These are phyloP conservation scores for Synanthedon tipuliformis DNA, from an alignment of 2,888 invertebrate genomes.

Conservation along the genomic window DNA sequence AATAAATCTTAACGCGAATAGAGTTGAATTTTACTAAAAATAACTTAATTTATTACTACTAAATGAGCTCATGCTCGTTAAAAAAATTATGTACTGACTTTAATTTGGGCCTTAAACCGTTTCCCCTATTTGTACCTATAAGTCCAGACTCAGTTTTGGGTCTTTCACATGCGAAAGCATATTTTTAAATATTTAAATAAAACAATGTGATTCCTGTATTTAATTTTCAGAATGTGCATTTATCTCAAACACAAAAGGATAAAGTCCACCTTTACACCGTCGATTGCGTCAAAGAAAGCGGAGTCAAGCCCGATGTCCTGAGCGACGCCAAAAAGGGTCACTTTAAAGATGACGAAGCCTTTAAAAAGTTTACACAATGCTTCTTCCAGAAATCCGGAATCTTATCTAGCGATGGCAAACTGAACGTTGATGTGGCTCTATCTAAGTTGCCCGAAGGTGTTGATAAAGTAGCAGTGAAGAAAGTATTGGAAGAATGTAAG, in stretches of 20 bases:
- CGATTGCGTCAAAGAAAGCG: slow-evolving; percentile 44
- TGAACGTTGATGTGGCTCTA: slow-evolving; percentile 49
- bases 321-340: slow-evolving; percentile 49
- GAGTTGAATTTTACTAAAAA: no score
- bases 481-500: slow-evolving; percentile 48
- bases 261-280: slow-evolving; percentile 26
- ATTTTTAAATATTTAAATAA: no score
- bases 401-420: slow-evolving; percentile 34
- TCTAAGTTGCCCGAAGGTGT: slow-evolving; percentile 45
- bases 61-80: no score
- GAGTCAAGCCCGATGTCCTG: slow-evolving; percentile 37
- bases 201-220: no score
- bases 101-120: no score
- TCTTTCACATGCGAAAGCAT: no score
- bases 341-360: slow-evolving; percentile 39
- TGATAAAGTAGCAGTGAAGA: slow-evolving; percentile 38
- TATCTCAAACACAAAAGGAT: slow-evolving; percentile 33
- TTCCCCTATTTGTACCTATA: no score
- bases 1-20: no score
- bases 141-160: no score
- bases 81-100: no score
- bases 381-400: slow-evolving; percentile 55
- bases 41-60: no score
- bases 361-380: slow-evolving; percentile 58
- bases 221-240: slow-evolving; percentile 29